Conservation (phyloP, 92 coral and sea anemone genomes). For the Parazoanthus swiftii region DNA sequence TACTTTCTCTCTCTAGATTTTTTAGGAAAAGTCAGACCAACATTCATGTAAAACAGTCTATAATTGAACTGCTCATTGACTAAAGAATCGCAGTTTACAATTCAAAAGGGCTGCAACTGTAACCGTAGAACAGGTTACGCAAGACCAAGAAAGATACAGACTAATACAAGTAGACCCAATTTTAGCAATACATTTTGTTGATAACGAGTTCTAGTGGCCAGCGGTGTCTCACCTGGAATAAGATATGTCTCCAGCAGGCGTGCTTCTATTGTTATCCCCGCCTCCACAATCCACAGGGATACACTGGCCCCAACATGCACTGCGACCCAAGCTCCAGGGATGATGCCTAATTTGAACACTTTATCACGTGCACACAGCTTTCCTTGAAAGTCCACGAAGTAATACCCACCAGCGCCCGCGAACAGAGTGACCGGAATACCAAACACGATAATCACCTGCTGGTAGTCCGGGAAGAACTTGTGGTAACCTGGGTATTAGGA, state of each 20-base stretch:
- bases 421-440: slow-evolving; percentile 79
- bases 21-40: too few species aligned
- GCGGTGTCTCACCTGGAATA: slow-evolving; percentile 54
- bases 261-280: slow-evolving; percentile 89
- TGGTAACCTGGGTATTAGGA: slow-evolving; percentile 7
- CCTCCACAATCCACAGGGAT: slow-evolving; percentile 71
- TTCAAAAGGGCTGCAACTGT: too few species aligned
- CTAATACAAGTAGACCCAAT: background rate
- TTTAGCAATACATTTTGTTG: background rate
- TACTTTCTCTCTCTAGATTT: too few species aligned
- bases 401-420: slow-evolving; percentile 89
- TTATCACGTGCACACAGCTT: slow-evolving; percentile 81
- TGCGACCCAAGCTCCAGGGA: slow-evolving; percentile 89
- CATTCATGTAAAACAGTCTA: too few species aligned
- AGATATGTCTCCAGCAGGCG: slow-evolving; percentile 74
- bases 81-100: too few species aligned
- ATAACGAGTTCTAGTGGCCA: background rate
- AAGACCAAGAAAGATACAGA: background rate
- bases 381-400: slow-evolving; percentile 74
- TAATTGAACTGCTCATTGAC: too few species aligned
- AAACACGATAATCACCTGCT: slow-evolving; percentile 65
- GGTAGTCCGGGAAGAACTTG: slow-evolving; percentile 70
- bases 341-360: slow-evolving; percentile 72
- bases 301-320: slow-evolving; percentile 87
- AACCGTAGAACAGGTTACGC: too few species aligned